A percentile compares a stretch with the other conserved stretches of the same genome.
These are phyloP conservation scores for Athalia cordata DNA, from an alignment of 2,888 invertebrate species.

Conservation along the genomic window DNA sequence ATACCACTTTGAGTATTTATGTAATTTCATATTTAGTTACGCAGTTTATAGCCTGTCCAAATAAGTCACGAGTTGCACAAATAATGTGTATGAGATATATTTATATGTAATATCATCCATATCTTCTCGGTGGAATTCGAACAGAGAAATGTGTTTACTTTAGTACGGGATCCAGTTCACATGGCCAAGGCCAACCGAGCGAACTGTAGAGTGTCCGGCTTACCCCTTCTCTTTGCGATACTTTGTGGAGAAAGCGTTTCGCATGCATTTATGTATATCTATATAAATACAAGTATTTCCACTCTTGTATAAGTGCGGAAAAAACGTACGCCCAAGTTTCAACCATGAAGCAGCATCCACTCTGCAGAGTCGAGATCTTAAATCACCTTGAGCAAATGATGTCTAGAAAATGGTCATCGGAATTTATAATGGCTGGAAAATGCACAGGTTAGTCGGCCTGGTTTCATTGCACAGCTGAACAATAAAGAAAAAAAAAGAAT, in stretches of 20 bases:
- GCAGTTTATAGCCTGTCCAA: not conserved
- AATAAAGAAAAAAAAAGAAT: too few species aligned
- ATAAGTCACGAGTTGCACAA: not conserved
- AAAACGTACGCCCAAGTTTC: not conserved
- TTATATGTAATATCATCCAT: not conserved
- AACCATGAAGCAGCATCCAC: conserved; percentile 9
- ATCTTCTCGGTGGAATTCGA: not conserved
- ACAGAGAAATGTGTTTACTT: conserved; percentile 55
- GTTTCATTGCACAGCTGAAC: too few species aligned
- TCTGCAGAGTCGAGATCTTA: not conserved
- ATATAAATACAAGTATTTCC: not conserved
- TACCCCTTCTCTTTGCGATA: conserved; percentile 11
- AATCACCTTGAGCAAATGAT: not conserved
- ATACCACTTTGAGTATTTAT: not conserved
- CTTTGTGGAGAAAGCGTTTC: conserved; percentile 35
- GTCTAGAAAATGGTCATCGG: too few species aligned
- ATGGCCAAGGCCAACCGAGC: conserved; percentile 54
- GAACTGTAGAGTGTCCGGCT: conserved; percentile 23
- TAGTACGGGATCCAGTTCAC: conserved; percentile 49
- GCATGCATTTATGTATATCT: not conserved
- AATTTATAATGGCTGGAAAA: too few species aligned
- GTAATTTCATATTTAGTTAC: conserved; percentile 5
- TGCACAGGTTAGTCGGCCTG: too few species aligned
- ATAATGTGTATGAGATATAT: not conserved
- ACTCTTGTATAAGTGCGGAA: not conserved